Evolutionary conservation across 1,140 invertebrate genomes (phyloP), one percentile per base, ranked within the genome.

Genomic region (Chymomyza costata): DNA sequence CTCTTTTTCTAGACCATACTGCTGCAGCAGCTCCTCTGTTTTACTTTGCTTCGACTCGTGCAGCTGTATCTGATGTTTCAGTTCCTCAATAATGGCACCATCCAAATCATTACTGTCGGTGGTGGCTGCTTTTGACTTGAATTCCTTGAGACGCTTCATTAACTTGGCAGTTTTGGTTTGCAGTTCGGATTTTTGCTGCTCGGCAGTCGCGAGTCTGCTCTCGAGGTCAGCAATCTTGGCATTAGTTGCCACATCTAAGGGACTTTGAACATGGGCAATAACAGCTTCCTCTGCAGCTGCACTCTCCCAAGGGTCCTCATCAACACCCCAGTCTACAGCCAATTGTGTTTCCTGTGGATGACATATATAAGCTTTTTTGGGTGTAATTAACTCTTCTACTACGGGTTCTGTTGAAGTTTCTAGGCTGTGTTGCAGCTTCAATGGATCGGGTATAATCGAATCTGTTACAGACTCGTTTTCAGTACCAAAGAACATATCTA

Each of bases 121-220:
- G 1, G 21, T 76, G 39, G 87, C 86, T 41, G 55, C 89, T 90
- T 8, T 25, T 65, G 43, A 7, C 53, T 84, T 93, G 92, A 48
- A 92, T 70, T 93, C 92, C 68, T 93, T 93, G 1, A 93, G 78
- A 82, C 93, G 93, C 65, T 91, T 93, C 53, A 94, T 85, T 10
- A 92, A 87, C 86, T 93, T 93, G 5, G 87, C 86, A 16, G 89
- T 89, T 64, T 92, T 92, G 1, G 88, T 65, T 68, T 93, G 91
- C 18, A 87, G 84, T 2, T 87, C 84, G 51, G 88, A 87, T 5
- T 91, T 86, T 37, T 93, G 91, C 15, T 89, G 86, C n/a, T 86
- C 71, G 3, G 89, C 57, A 11, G 76, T 82, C 1, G 85, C 63
- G 18, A 87, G 86, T 39, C 90, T 87, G 0, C 76, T 44, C 61